Base-by-base conservation (phyloP, 2,888 invertebrate species). In the Caradrina kadenii region DNA sequence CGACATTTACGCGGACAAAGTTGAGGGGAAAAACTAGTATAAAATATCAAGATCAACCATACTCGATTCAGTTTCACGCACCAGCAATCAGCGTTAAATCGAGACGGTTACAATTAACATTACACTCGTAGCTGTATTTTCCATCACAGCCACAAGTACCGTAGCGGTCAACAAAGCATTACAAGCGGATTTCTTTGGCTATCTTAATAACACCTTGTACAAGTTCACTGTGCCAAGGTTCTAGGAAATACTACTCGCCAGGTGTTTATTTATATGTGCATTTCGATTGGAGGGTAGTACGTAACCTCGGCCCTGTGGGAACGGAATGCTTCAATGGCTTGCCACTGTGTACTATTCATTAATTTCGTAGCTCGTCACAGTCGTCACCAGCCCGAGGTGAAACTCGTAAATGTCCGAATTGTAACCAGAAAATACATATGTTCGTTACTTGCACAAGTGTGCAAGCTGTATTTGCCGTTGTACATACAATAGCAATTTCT, bases 161-260 rank as follows among this genome's bases (percentile, higher is more conserved):
- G 52, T 19, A 13, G 58, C 22, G 48, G 45, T 67, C 66, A 45
- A 5, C 31, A 60, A 68, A 56, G 59, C 48, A 54, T 70, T n/a
- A 49, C 61, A 58, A 60, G 42, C 22, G 19, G 61, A 61, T 69
- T 75, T 59, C 61, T 64, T 75, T 72, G 65, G 65, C 76, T 49
- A 63, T 71, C 52, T 54, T 35, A 62, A 62, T 52, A 67, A 67
- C 67, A 64, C 54, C 54, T 61, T 67, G 55, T 22, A 39, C 82
- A 76, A 83, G 83, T 80, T 79, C 76, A 76, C 15, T 77, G 76
- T 82, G 84, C 83, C 83, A 83, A 84, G 80, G 84, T 71, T 69
- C 54, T 55, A 80, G 83, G 82, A 83, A 79, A 74, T 26, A 17
- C 49, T 56, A 26, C 53, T 72, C 53, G 80, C 76, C 82, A 80